phyloP scores from a whole-genome alignment of 2,888 invertebrate species.

The Cheilosia impressa region DNA sequence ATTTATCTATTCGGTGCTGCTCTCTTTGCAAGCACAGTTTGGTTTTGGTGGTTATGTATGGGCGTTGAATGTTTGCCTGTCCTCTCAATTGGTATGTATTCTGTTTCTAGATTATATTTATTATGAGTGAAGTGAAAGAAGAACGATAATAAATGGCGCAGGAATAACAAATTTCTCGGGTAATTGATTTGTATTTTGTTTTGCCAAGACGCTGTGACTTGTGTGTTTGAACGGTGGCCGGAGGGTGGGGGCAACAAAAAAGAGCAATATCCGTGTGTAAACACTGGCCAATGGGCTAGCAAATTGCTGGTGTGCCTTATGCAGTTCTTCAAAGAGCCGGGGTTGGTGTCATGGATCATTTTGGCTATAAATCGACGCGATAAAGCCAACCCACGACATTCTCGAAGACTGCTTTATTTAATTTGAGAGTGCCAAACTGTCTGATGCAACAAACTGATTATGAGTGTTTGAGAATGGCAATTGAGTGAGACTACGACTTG shows the following conservation, averaged over 20 bases:
- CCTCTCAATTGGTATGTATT: constrained; percentile 23
- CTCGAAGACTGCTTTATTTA: too few species aligned
- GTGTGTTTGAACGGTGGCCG: not conserved
- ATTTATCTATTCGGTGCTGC: constrained; percentile 33
- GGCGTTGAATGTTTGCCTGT: constrained; percentile 9
- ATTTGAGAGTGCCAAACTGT: too few species aligned
- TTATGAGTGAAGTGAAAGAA: constrained; percentile 1
- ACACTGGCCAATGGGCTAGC: constrained; percentile 16
- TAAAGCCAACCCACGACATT: too few species aligned
- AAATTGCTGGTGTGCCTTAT: constrained; percentile 12
- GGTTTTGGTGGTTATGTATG: not conserved
- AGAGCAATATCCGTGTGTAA: constrained; percentile 31
- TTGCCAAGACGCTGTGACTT: constrained; percentile 28
- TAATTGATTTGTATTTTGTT: constrained; percentile 63
- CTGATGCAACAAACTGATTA: too few species aligned
- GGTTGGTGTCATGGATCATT: constrained; percentile 11
- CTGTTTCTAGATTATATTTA: constrained; percentile 3
- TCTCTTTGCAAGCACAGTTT: constrained; percentile 5
- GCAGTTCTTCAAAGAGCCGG: not conserved
- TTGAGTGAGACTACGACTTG: too few species aligned
- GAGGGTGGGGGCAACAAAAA: not conserved
- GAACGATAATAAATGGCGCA: constrained; percentile 32
- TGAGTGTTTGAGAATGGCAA: too few species aligned
- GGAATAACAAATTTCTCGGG: constrained; percentile 54
- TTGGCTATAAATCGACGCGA: not conserved